Percentiles rank a stretch among this genome's conserved stretches.
phyloP scores from a whole-genome alignment of 2,888 invertebrate species.

The Gasteruption jaculator region DNA sequence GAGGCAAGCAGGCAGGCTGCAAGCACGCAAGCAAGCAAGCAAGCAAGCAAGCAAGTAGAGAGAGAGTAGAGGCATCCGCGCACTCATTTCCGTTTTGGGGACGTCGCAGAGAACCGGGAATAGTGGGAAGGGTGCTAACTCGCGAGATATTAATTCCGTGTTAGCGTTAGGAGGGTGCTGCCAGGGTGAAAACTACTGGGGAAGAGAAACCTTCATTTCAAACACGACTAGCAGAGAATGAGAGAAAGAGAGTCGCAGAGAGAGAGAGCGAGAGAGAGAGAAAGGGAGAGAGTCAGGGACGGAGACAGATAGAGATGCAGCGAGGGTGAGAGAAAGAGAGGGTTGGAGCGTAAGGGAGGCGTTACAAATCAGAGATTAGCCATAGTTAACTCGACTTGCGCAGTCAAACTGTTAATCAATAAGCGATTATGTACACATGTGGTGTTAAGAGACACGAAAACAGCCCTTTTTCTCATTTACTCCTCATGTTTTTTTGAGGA shows the following conservation, averaged over 20 bases:
- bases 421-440: constrained; percentile 51
- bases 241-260: constrained; percentile 12
- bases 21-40: no score
- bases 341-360: constrained; percentile 30
- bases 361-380: constrained; percentile 52
- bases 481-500: no score
- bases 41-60: constrained; percentile 18
- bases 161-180: constrained; percentile 49
- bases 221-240: constrained; percentile 20
- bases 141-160: constrained; percentile 53
- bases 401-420: constrained; percentile 53
- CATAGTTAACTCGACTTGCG: constrained; percentile 52
- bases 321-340: constrained; percentile 14
- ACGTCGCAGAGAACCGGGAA: constrained; percentile 30
- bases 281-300: no score
- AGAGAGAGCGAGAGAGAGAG: no score
- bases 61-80: constrained; percentile 48
- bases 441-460: no score
- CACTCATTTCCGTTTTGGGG: constrained; percentile 50
- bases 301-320: no score
- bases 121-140: constrained; percentile 40
- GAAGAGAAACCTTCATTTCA: no score
- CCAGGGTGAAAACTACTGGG: constrained; percentile 43
- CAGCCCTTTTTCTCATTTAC: no score
- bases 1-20: no score